A percentile compares a stretch with the other conserved stretches of the same genome.
Conservation (phyloP, 2,888 invertebrate species). For the Sesia apiformis region DNA sequence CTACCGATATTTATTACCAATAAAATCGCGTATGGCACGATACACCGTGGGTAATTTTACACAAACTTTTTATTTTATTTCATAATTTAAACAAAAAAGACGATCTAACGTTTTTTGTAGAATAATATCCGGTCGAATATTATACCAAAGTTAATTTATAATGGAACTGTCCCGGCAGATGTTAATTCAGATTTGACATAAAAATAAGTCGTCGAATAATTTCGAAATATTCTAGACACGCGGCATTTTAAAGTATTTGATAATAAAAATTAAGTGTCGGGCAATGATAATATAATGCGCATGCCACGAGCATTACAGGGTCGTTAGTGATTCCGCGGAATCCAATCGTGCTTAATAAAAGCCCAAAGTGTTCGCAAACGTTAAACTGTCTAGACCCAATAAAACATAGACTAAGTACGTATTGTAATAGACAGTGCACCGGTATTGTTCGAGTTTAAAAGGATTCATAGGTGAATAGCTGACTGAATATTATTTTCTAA, state of each 20-base stretch:
- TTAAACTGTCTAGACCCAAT: conserved; percentile 40
- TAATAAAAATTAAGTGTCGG: conserved; percentile 4
- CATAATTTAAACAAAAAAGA: conserved; percentile 35
- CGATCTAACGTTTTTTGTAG: conserved; percentile 26
- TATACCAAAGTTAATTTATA: conserved; percentile 41
- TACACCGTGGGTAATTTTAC: conserved; percentile 25
- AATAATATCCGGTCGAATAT: conserved; percentile 58
- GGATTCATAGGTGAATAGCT: too few relatives aligned
- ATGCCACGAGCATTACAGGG: conserved; percentile 5
- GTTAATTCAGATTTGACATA: conserved; percentile 30
- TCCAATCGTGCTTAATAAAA: conserved; percentile 10
- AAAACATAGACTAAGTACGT: conserved; percentile 21
- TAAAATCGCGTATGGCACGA: conserved; percentile 42
- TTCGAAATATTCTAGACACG: conserved; percentile 4
- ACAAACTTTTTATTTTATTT: conserved; percentile 25
- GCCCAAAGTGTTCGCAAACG: conserved; percentile 28
- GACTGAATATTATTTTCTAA: too few relatives aligned
- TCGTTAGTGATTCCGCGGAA: conserved; percentile 24
- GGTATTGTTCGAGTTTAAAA: not conserved
- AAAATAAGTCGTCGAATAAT: not conserved
- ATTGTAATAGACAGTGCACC: not conserved
- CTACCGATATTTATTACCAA: conserved; percentile 59
- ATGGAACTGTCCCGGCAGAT: conserved; percentile 50
- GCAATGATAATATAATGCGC: conserved; percentile 7
- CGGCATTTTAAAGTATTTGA: not conserved